Conservation (phyloP, 2,888 invertebrate genomes). For the Rhyacophila evoluta region DNA sequence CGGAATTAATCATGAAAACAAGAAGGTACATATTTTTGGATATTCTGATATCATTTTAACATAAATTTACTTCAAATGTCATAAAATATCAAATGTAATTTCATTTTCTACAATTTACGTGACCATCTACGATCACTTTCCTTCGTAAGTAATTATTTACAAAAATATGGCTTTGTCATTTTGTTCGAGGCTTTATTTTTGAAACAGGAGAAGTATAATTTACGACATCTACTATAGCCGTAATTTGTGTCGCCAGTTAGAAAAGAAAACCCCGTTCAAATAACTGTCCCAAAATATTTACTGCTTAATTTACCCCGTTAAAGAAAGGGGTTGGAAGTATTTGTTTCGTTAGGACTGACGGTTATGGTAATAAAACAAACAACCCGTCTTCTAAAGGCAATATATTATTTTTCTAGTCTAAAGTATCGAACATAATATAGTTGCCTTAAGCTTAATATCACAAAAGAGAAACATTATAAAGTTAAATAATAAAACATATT, state of each 20-base stretch:
- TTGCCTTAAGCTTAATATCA: no score
- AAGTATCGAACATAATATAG: neutral
- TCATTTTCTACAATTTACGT: neutral
- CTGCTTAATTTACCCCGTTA: constrained; percentile 42
- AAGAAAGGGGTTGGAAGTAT: constrained; percentile 32
- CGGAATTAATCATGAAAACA: no score
- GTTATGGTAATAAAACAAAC: neutral
- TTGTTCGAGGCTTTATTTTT: neutral
- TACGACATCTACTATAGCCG: neutral
- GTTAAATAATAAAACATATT: no score
- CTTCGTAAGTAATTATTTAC: neutral
- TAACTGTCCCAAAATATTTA: constrained; percentile 35
- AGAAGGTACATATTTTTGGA: no score
- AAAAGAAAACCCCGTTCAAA: constrained; percentile 26
- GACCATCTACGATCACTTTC: neutral
- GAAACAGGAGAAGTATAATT: neutral
- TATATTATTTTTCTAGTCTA: neutral
- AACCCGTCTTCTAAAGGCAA: constrained; percentile 9
- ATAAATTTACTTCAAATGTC: no score
- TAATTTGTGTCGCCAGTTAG: neutral
- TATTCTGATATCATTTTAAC: no score
- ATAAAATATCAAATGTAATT: neutral
- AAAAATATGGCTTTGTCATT: neutral
- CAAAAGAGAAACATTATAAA: no score
- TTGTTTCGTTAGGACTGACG: no score